Evolutionary conservation across 2,113 vertebrate genomes (phyloP).

Genomic region (Melanotaenia duboulayi): DNA sequence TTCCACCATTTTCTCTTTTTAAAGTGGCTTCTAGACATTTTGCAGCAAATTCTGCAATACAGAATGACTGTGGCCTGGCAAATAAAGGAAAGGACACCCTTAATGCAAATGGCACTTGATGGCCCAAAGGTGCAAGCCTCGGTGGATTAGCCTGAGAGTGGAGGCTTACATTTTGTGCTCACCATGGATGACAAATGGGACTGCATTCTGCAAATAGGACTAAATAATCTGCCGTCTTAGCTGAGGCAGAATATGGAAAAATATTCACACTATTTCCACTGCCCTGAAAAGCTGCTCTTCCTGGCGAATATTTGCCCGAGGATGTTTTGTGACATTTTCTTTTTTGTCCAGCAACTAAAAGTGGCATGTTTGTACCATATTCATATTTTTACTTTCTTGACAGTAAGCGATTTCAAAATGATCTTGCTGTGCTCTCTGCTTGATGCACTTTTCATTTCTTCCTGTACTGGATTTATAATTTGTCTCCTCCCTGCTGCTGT

Average conservation of each 20-base stretch:
- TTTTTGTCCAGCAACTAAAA: constrained; percentile 2
- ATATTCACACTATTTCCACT: constrained; percentile 9
- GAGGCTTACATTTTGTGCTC: constrained; percentile 10
- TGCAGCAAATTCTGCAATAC: not conserved
- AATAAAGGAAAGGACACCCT: not conserved
- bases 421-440: constrained; percentile 15
- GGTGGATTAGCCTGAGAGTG: constrained; percentile 1
- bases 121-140: not conserved
- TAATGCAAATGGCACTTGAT: constrained; percentile 1
- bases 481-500: not conserved
- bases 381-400: not conserved
- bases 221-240: not conserved
- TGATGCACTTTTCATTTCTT: not conserved
- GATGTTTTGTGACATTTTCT: constrained; percentile 7
- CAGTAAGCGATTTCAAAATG: constrained; percentile 4
- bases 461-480: constrained; percentile 7
- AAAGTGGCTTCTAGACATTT: not conserved
- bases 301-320: not conserved
- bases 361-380: constrained; percentile 3
- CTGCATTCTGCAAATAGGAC: not conserved
- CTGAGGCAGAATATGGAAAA: constrained; percentile 20
- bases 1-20: not conserved
- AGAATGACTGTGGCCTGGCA: not conserved
- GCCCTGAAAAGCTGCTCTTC: not conserved
- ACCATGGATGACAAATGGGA: constrained; percentile 8